Evolutionary conservation across 2,797 vertebrate species (phyloP).

Genomic region (Orestias chungarensis): DNA sequence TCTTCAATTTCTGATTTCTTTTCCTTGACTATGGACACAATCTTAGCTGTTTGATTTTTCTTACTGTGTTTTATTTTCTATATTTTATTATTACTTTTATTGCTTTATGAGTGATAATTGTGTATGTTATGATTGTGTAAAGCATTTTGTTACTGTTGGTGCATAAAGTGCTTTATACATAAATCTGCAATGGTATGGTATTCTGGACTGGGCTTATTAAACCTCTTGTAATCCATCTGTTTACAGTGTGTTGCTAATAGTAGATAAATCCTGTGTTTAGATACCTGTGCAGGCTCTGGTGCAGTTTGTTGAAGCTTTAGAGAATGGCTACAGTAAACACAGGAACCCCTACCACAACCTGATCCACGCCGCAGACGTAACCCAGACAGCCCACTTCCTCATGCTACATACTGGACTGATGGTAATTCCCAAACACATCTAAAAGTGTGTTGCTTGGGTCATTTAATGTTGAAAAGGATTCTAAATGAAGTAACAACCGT

Average conservation of each 20-base stretch:
- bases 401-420: conserved; percentile 97
- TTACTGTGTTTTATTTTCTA: too few species aligned
- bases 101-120: too few species aligned
- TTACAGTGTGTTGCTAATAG: neutral
- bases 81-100: too few species aligned
- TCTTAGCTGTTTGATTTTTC: too few species aligned
- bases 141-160: too few species aligned
- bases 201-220: neutral
- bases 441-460: neutral
- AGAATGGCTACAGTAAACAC: conserved; percentile 93
- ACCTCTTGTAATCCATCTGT: neutral
- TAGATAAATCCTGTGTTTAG: conserved; percentile 63
- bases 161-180: too few species aligned
- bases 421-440: conserved; percentile 79
- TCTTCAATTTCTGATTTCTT: too few species aligned
- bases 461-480: neutral
- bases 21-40: too few species aligned
- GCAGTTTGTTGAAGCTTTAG: conserved; percentile 72
- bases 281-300: conserved; percentile 87
- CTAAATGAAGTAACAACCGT: neutral
- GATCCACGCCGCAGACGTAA: conserved; percentile 95
- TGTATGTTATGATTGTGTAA: too few species aligned
- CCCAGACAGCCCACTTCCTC: conserved; percentile 96
- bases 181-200: too few species aligned
- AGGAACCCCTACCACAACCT: conserved; percentile 98